Percentiles rank a stretch among this genome's conserved stretches.
Conservation (phyloP, 1,140 invertebrate genomes). For the Drosophila insularis region DNA sequence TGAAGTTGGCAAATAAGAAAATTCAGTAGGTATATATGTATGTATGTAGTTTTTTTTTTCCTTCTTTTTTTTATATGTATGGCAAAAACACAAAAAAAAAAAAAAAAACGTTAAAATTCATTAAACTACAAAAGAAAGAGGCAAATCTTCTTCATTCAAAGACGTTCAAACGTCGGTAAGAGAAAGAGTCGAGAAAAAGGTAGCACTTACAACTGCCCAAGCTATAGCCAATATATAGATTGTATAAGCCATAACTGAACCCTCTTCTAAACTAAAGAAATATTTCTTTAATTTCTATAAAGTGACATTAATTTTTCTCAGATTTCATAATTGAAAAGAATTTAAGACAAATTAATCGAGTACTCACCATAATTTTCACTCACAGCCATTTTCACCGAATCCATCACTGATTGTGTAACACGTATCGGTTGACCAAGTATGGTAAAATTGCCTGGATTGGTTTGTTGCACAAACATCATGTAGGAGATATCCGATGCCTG, state of each 20-base stretch:
- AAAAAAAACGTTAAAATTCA: slow-evolving; percentile 68
- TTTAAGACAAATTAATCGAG: slow-evolving; percentile 36
- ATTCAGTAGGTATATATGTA: slow-evolving; percentile 54
- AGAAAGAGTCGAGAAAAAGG: slow-evolving; percentile 16
- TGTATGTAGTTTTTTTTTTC: neutral
- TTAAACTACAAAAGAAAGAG: slow-evolving; percentile 68
- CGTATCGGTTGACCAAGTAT: slow-evolving; percentile 86
- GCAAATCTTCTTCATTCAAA: slow-evolving; percentile 31
- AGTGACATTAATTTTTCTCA: neutral
- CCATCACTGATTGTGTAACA: slow-evolving; percentile 84
- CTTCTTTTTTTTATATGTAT: neutral
- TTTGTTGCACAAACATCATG: slow-evolving; percentile 87
- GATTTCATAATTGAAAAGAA: neutral
- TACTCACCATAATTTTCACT: slow-evolving; percentile 86
- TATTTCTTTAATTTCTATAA: too few relatives aligned
- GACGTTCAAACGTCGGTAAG: neutral
- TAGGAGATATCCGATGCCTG: slow-evolving; percentile 85
- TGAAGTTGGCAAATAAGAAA: slow-evolving; percentile 82
- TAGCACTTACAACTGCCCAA: neutral
- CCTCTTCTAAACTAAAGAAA: too few relatives aligned
- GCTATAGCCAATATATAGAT: neutral
- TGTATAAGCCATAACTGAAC: neutral
- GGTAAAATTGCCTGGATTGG: slow-evolving; percentile 86
- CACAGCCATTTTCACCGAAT: slow-evolving; percentile 83
- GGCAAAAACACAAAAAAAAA: slow-evolving; percentile 56